Percentiles rank a stretch among this genome's conserved stretches.
These are phyloP conservation scores for Agrypnia vestita DNA, from an alignment of 1,140 invertebrate species.

Conservation along the genomic window DNA sequence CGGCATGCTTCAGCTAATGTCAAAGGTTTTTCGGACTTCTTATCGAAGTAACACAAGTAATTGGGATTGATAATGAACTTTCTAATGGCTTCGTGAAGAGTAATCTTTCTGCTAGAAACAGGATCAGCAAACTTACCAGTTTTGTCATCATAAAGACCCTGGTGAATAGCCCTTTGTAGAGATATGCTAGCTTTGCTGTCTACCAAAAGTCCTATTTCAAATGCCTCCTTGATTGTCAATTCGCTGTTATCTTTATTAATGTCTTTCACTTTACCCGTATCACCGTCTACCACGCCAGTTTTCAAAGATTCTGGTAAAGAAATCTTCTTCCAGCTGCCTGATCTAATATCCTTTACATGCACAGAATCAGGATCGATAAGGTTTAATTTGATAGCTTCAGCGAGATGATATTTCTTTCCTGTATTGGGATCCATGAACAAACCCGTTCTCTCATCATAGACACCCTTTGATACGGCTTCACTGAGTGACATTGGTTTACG, in stretches of 20 bases:
- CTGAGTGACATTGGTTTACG: slow-evolving; percentile 86
- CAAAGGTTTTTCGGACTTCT: slow-evolving; percentile 78
- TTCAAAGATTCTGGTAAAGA: slow-evolving; percentile 84
- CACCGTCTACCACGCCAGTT: slow-evolving; percentile 82
- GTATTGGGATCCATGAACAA: slow-evolving; percentile 87
- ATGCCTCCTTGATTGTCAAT: slow-evolving; percentile 85
- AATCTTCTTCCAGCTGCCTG: slow-evolving; percentile 83
- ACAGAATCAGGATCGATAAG: slow-evolving; percentile 89
- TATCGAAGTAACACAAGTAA: slow-evolving; percentile 87
- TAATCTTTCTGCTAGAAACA: slow-evolving; percentile 82
- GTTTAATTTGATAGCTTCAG: slow-evolving; percentile 82
- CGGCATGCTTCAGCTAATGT: slow-evolving; percentile 86
- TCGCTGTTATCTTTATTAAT: slow-evolving; percentile 78
- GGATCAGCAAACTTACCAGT: slow-evolving; percentile 89
- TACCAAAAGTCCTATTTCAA: slow-evolving; percentile 85
- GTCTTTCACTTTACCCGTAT: slow-evolving; percentile 82
- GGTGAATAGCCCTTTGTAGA: slow-evolving; percentile 88
- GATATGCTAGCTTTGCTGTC: slow-evolving; percentile 89
- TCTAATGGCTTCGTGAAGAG: slow-evolving; percentile 88
- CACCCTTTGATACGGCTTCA: slow-evolving; percentile 87
- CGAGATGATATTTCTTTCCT: slow-evolving; percentile 82
- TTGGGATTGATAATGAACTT: slow-evolving; percentile 85
- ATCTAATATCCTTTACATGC: slow-evolving; percentile 85
- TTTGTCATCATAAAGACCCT: slow-evolving; percentile 87
- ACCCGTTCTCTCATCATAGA: slow-evolving; percentile 84